phyloP scores from a whole-genome alignment of 2,113 vertebrate genomes.

The Verasper variegatus region DNA sequence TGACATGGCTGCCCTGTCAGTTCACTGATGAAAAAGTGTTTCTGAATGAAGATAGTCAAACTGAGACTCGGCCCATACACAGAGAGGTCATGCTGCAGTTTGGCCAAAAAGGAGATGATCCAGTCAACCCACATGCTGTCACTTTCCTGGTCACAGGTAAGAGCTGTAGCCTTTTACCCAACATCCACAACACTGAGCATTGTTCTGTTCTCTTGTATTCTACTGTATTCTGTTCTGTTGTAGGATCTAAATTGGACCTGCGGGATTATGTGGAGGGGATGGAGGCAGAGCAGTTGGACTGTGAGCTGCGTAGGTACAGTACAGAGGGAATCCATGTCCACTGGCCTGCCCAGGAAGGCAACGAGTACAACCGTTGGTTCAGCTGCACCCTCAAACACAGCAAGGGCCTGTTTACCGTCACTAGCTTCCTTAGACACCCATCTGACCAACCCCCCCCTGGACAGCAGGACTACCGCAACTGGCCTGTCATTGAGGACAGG shows the following conservation, averaged over 20 bases:
- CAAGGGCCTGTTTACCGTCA: conserved; percentile 55
- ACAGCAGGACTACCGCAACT: conserved; percentile 41
- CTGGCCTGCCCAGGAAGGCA: conserved; percentile 74
- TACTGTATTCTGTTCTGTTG: background rate
- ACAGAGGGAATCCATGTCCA: conserved; percentile 65
- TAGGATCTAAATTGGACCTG: conserved; percentile 77
- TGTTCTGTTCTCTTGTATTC: background rate
- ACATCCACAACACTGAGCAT: background rate
- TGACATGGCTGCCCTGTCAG: conserved; percentile 77
- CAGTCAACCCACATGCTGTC: conserved; percentile 65
- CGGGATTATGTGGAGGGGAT: conserved; percentile 51
- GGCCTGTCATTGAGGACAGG: conserved; percentile 63
- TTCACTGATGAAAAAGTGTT: conserved; percentile 74
- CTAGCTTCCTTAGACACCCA: conserved; percentile 75
- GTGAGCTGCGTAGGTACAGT: conserved; percentile 78
- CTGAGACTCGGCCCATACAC: conserved; percentile 48
- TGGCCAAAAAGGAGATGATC: conserved; percentile 68
- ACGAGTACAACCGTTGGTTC: conserved; percentile 77
- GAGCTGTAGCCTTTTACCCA: background rate
- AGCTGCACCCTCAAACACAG: conserved; percentile 71
- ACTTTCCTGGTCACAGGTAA: conserved; percentile 81
- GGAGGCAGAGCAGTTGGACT: conserved; percentile 65
- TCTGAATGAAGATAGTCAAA: conserved; percentile 13
- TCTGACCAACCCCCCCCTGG: conserved; percentile 32
- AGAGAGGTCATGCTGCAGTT: conserved; percentile 79